Evolutionary conservation across 2,888 invertebrate genomes (phyloP).

Genomic region (Lasius fuliginosus): DNA sequence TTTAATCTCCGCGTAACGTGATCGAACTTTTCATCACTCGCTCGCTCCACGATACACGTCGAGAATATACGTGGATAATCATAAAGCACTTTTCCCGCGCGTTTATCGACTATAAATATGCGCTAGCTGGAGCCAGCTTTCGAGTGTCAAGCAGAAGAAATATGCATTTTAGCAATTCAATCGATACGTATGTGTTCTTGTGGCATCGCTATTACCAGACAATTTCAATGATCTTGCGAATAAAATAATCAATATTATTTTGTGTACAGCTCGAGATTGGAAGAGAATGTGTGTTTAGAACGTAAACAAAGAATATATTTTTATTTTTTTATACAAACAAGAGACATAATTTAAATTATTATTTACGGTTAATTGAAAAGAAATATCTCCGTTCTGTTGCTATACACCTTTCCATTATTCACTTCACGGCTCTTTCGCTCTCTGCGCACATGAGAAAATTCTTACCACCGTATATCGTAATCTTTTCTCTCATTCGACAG

Average conservation of each 20-base stretch:
- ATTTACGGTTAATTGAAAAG: not conserved
- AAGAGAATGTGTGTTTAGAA: not conserved
- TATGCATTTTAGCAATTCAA: slow-evolving; percentile 1
- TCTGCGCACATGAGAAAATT: slow-evolving; percentile 39
- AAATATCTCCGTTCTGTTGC: not conserved
- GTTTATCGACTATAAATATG: slow-evolving; percentile 50
- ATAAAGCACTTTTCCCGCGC: slow-evolving; percentile 24
- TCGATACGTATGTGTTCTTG: not conserved
- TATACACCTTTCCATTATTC: not conserved
- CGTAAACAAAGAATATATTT: not conserved
- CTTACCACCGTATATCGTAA: slow-evolving; percentile 33
- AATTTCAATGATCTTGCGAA: not conserved
- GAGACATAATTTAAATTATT: slow-evolving; percentile 11
- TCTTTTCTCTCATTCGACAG: slow-evolving; percentile 61
- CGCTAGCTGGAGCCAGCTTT: not conserved
- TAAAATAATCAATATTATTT: not conserved
- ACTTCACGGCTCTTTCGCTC: slow-evolving; percentile 28
- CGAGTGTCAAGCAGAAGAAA: not conserved
- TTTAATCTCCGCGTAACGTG: slow-evolving; percentile 64
- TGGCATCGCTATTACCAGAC: not conserved
- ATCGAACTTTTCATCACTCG: slow-evolving; percentile 45
- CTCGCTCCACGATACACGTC: slow-evolving; percentile 2
- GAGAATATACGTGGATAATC: slow-evolving; percentile 59
- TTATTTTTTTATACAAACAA: not conserved
- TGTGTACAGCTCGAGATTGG: not conserved